Evolutionary conservation across 2,797 vertebrate genomes (phyloP).

Genomic region (Sarcophilus harrisii): DNA sequence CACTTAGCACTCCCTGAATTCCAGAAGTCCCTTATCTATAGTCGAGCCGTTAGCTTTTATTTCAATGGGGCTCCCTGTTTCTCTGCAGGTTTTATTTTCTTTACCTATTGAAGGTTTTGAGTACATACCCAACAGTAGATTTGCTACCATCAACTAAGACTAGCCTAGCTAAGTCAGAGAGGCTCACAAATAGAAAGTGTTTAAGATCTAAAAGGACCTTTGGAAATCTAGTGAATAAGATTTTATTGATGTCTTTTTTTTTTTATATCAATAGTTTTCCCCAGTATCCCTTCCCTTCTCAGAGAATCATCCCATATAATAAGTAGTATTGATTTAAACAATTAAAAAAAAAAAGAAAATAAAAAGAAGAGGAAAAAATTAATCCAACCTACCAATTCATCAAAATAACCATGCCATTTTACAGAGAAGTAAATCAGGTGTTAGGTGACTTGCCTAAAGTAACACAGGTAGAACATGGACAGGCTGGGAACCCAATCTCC

Average conservation of each 20-base stretch:
- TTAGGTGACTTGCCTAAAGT: background rate
- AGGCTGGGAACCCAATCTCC: background rate
- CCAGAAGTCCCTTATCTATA: background rate
- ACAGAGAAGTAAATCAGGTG: background rate
- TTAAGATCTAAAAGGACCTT: background rate
- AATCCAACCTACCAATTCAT: background rate
- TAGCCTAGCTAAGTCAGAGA: background rate
- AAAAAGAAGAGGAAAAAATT: background rate
- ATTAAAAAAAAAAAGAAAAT: background rate
- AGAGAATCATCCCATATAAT: background rate
- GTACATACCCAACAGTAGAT: background rate
- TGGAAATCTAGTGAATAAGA: background rate
- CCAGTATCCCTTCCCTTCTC: background rate
- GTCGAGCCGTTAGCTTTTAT: background rate
- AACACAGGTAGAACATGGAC: too few species aligned
- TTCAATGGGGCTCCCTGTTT: background rate
- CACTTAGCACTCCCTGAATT: background rate
- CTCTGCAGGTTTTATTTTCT: background rate
- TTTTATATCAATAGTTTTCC: background rate
- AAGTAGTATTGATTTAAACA: background rate
- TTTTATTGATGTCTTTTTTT: background rate
- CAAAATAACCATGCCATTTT: background rate
- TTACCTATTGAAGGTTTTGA: background rate
- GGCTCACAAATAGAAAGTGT: background rate
- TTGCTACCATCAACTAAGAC: background rate